Conservation (phyloP, 2,113 vertebrate species). For the Ptilorrhoa leucosticta region DNA sequence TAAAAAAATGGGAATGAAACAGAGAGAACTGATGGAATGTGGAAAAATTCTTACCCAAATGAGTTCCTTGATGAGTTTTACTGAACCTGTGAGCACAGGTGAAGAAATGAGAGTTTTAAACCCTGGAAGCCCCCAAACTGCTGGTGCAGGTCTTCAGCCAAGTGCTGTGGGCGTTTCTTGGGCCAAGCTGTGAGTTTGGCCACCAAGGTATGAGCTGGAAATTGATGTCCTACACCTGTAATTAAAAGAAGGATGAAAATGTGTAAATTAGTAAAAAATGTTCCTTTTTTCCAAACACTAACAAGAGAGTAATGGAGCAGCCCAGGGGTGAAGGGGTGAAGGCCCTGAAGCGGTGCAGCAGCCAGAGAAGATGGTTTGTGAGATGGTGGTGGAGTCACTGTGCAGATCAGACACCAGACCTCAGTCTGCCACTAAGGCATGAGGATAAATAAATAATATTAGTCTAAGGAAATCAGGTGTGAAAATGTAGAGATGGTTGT, state of each 20-base stretch:
- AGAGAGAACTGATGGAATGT: background rate
- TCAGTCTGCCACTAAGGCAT: background rate
- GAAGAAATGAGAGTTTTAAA: background rate
- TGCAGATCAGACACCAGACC: background rate
- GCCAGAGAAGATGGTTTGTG: background rate
- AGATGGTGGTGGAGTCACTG: background rate
- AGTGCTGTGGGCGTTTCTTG: background rate
- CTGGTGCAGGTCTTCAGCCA: background rate
- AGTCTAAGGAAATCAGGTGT: background rate
- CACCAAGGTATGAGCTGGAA: background rate
- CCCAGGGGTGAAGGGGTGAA: background rate
- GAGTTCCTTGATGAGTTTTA: background rate
- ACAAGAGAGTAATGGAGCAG: background rate
- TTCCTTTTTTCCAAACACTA: background rate
- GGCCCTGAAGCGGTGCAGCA: background rate
- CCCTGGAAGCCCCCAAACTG: background rate
- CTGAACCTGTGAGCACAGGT: background rate
- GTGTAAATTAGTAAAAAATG: background rate
- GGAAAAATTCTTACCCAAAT: background rate
- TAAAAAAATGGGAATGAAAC: background rate
- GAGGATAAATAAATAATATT: background rate
- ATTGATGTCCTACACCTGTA: background rate
- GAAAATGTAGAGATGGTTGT: background rate
- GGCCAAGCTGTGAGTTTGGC: background rate
- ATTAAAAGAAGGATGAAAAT: background rate